Percentiles rank a stretch among this genome's conserved stretches.
Conservation (phyloP, 1,140 invertebrate species). For the Oppia nitens region DNA sequence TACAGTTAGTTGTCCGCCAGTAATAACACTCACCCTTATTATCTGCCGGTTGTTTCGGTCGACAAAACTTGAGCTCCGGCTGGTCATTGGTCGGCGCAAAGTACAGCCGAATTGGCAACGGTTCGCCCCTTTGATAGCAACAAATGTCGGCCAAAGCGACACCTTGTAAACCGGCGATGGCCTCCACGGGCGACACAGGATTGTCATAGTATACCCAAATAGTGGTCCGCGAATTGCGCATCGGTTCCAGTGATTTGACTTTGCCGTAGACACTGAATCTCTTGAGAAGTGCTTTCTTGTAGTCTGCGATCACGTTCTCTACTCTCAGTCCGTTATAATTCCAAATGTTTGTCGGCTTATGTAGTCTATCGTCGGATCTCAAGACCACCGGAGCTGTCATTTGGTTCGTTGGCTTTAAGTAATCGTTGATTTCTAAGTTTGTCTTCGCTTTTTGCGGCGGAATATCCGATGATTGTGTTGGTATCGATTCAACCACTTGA, state of each 20-base stretch:
- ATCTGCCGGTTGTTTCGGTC: conserved; percentile 15
- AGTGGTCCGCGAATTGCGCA: neutral
- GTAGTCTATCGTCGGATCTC: neutral
- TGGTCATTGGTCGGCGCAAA: conserved; percentile 17
- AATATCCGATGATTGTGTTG: neutral
- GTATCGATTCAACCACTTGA: neutral
- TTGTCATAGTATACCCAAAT: conserved; percentile 17
- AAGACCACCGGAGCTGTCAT: conserved; percentile 1
- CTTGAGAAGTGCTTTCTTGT: neutral
- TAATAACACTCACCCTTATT: conserved; percentile 17
- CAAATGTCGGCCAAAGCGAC: conserved; percentile 1
- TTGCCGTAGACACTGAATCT: conserved; percentile 12
- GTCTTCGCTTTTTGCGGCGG: neutral
- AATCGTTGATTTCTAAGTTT: too few species aligned
- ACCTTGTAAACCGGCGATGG: conserved; percentile 10
- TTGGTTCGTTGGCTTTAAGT: conserved; percentile 5
- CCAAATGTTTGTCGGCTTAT: conserved; percentile 16
- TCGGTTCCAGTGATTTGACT: conserved; percentile 9
- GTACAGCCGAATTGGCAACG: conserved; percentile 7
- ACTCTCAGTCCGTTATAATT: conserved; percentile 15
- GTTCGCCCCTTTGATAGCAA: neutral
- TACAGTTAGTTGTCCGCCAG: conserved; percentile 17
- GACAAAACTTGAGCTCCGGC: conserved; percentile 14
- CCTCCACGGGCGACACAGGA: conserved; percentile 14
- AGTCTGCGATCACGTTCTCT: neutral